phyloP scores from a whole-genome alignment of 1,140 invertebrate species.

The Grapholita molesta region DNA sequence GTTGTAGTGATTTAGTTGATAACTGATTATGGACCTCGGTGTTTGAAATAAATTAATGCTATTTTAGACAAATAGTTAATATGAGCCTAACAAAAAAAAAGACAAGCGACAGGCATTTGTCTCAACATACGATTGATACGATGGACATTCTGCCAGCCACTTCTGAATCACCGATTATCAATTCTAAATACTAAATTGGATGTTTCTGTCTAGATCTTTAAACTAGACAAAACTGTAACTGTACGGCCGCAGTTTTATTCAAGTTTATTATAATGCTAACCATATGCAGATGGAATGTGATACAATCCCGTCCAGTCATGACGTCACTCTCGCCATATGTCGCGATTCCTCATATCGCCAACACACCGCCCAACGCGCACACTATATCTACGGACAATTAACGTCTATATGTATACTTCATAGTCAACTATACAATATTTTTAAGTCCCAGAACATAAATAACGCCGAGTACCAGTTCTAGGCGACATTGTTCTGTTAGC shows the following conservation, averaged over 20 bases:
- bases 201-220: not conserved
- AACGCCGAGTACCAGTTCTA: not conserved
- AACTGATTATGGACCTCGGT: too few species aligned
- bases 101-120: too few species aligned
- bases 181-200: not conserved
- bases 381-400: not conserved
- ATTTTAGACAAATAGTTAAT: too few species aligned
- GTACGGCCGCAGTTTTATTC: not conserved
- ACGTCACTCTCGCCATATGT: conserved; percentile 62
- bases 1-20: too few species aligned
- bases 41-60: too few species aligned
- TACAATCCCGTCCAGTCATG: conserved; percentile 27
- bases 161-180: not conserved
- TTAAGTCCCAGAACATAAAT: too few species aligned
- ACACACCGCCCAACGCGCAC: conserved; percentile 26
- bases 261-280: conserved; percentile 8
- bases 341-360: conserved; percentile 62
- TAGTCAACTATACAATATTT: not conserved
- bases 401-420: not conserved
- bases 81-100: too few species aligned
- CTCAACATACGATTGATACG: too few species aligned
- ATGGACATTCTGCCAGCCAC: not conserved
- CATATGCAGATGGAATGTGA: conserved; percentile 10
- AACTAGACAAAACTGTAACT: not conserved
- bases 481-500: not conserved